Evolutionary conservation across 2,888 invertebrate genomes (phyloP), one percentile per base, ranked within the genome.

Genomic region (Nesidiocoris tenuis): DNA sequence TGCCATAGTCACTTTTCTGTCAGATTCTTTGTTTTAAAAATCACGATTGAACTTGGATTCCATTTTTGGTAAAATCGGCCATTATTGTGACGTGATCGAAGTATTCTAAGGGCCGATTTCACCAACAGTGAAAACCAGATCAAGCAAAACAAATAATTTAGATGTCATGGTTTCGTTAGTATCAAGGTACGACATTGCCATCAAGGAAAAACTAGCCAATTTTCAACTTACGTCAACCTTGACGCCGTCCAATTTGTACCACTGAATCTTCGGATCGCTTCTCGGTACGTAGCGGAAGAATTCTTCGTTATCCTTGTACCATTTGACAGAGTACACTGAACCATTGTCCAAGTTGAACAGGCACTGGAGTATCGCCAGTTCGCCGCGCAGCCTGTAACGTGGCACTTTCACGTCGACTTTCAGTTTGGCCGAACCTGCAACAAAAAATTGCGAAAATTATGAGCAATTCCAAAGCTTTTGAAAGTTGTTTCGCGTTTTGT

Each of bases 261-360:
- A 90, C 82, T 88, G 88, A 81, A 90, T 82, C 22, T 82, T 81
- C 1, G 84, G 83, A 2, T 80, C 80, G 61, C 81, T 81, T 68
- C 82, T 90, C 76, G 92, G 92, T 83, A 92, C 88, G 83, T 87
- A 92, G 81, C 91, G 87, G 85, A 91, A 93, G 85, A 93, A 92
- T 84, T 93, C 93, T 82, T 92, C 92, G 84, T 91, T 90, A 84
- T 92, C 92, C 83, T 92, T 90, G 86, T 92, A 92, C 92, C 92
- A 93, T 85, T 92, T 92, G 81, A 92, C 91, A 18, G 92, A 90
- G 83, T 93, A 92, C 71, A 93, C 85, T 83, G 91, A 91, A n/a
- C 66, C 66, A 71, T 86, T 86, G 54, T 88, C 89, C 75, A 90
- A 82, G 80, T 90, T 89, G 84, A 87, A 90, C 80, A 88, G 87